Evolutionary conservation across 1,140 invertebrate species (phyloP).

Genomic region (Reticulitermes speratus): DNA sequence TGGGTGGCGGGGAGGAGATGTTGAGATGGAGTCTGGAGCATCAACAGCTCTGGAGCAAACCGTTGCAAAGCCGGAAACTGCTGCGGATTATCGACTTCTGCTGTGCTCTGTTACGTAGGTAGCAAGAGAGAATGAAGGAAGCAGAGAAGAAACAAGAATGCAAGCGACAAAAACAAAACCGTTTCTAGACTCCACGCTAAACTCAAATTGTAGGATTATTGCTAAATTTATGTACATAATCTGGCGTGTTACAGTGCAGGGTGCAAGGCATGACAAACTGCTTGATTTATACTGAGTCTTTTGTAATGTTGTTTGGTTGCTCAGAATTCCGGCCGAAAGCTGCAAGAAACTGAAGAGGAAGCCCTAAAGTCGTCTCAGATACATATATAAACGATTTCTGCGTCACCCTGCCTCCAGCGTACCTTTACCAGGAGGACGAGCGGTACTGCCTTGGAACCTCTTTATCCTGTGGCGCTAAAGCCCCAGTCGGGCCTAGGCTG

Average conservation of each 20-base stretch:
- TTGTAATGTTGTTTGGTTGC: neutral
- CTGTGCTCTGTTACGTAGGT: neutral
- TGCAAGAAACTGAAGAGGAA: no score
- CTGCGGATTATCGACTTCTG: constrained; percentile 4
- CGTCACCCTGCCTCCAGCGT: no score
- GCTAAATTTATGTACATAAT: neutral
- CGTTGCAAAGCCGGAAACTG: constrained; percentile 16
- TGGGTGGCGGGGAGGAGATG: neutral
- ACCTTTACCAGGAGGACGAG: no score
- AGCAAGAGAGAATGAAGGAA: neutral
- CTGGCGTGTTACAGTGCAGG: neutral
- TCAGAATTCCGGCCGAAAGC: neutral
- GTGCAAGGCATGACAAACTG: neutral
- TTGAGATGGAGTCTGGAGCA: neutral
- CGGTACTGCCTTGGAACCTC: no score
- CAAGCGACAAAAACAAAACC: neutral
- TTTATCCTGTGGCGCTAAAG: no score
- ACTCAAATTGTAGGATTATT: constrained; percentile 14
- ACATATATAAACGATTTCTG: no score
- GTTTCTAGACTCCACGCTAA: neutral
- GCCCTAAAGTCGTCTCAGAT: no score
- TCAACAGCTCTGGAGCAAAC: constrained; percentile 1
- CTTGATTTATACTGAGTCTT: constrained; percentile 3
- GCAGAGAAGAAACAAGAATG: neutral
- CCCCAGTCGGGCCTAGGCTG: no score